Base-by-base conservation (phyloP, 2,888 invertebrate genomes). In the Caenorhabditis wallacei region DNA sequence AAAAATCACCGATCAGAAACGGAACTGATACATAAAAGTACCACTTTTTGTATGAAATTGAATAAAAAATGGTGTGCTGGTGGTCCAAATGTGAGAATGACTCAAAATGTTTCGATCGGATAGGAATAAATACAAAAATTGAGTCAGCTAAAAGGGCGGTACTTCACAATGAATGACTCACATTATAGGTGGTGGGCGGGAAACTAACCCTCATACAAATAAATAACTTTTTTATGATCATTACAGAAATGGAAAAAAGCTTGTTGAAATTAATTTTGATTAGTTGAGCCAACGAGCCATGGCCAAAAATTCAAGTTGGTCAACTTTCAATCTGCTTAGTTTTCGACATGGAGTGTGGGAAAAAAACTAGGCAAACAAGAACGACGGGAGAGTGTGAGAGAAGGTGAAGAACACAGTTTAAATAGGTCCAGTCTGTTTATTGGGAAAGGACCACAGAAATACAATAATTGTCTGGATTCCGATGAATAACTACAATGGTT, bases 131-230 rank as follows among this genome's bases (percentile, higher is more conserved):
- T 54, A 78, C 78, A 78, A 53, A 68, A 61, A 35, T 69, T 69
- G 69, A 69, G 78, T 78, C 68, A 70, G 46, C 57, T 61, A 30
- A 5, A 26, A 22, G 76, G n/a, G 69, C 63, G 69, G 69, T 61
- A 20, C 56, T 56, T 54, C 56, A 54, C 61, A 48, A 54, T 78
- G 68, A 59, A 70, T 78, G 78, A 78, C 53, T 78, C 78, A 78
- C 61, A 30, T 61, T 69, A 56, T 46, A 61, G 69, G 57, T 46
- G 69, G 78, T 76, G 69, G 69, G 78, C 53, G 78, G 46, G 13
- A 26, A n/a, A 63, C 53, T 20, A 61, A 63, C 37, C n/a, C 46
- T 18, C 16, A 46, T 26, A 61, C 40, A 66, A 66, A 66, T 53
- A 66, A 66, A 66, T 66, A 40, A 35, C 48, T 53, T 64, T 48